Conservation (phyloP, 2,113 vertebrate genomes). For the Nansenia antarctica region DNA sequence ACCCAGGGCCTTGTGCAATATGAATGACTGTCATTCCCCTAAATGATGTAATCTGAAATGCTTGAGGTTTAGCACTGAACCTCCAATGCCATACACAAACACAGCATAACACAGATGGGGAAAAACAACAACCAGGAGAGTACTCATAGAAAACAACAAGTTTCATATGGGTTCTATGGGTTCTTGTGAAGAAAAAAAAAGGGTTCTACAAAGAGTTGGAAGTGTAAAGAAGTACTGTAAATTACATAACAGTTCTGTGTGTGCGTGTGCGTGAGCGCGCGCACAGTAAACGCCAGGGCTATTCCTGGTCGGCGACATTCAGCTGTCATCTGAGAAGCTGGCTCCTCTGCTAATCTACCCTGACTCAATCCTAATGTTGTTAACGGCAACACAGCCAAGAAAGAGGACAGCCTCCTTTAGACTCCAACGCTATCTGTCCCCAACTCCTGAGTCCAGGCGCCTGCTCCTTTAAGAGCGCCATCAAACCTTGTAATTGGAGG, state of each 20-base stretch:
- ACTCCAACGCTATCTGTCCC: no score
- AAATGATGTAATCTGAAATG: constrained; percentile 11
- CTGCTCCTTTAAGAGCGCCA: constrained; percentile 11
- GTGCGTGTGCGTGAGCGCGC: background rate
- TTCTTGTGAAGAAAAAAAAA: no score
- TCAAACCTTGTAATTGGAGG: constrained; percentile 14
- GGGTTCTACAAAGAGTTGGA: no score
- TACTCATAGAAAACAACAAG: constrained; percentile 1
- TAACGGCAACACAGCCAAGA: constrained; percentile 38
- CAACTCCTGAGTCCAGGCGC: background rate
- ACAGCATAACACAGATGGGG: background rate
- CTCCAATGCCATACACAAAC: background rate
- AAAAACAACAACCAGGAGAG: background rate
- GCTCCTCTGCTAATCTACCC: constrained; percentile 36
- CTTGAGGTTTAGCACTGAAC: background rate
- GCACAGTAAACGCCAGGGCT: constrained; percentile 28
- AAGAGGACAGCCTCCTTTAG: constrained; percentile 16
- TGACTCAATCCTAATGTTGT: constrained; percentile 41
- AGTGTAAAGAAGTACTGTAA: constrained; percentile 2
- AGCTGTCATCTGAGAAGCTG: constrained; percentile 55
- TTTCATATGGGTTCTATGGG: no score
- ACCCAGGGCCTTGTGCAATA: constrained; percentile 42
- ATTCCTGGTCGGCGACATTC: constrained; percentile 63
- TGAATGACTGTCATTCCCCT: constrained; percentile 31
- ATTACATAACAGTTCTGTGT: background rate